These are phyloP conservation scores for Falco rusticolus DNA, from an alignment of 2,797 vertebrate species.

Conservation along the genomic window DNA sequence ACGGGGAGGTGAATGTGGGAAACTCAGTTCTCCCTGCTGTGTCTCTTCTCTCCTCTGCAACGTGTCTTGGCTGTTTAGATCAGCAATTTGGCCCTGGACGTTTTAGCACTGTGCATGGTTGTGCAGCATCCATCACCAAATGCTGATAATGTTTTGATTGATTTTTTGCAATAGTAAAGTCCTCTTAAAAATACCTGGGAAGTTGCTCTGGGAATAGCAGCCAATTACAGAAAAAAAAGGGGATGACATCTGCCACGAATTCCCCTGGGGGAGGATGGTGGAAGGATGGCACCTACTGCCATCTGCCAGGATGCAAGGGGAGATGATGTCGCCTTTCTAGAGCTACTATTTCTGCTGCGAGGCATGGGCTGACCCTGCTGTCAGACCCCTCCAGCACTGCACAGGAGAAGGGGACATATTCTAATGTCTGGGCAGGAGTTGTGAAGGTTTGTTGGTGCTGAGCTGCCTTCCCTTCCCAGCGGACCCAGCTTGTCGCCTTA, in stretches of 20 bases:
- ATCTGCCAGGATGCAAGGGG: neutral
- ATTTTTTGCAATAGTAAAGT: neutral
- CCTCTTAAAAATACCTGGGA: neutral
- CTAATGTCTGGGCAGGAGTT: neutral
- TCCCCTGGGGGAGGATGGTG: neutral
- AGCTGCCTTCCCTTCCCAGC: neutral
- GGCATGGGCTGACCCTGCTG: neutral
- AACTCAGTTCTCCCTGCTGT: neutral
- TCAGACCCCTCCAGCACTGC: neutral
- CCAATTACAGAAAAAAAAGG: neutral
- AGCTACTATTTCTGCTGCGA: neutral
- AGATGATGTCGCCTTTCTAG: neutral
- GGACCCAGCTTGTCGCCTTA: neutral
- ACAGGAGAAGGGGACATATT: neutral
- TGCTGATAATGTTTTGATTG: neutral
- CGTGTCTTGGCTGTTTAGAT: neutral
- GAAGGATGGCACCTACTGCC: neutral
- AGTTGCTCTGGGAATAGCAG: neutral
- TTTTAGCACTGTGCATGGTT: neutral
- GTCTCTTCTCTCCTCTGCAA: neutral
- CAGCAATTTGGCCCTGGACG: neutral
- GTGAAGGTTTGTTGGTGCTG: conserved; percentile 3
- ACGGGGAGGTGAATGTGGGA: neutral
- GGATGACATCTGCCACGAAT: neutral
- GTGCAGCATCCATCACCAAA: neutral